Conservation (phyloP, 2,113 vertebrate genomes). For the Thalassarche chlororhynchos region DNA sequence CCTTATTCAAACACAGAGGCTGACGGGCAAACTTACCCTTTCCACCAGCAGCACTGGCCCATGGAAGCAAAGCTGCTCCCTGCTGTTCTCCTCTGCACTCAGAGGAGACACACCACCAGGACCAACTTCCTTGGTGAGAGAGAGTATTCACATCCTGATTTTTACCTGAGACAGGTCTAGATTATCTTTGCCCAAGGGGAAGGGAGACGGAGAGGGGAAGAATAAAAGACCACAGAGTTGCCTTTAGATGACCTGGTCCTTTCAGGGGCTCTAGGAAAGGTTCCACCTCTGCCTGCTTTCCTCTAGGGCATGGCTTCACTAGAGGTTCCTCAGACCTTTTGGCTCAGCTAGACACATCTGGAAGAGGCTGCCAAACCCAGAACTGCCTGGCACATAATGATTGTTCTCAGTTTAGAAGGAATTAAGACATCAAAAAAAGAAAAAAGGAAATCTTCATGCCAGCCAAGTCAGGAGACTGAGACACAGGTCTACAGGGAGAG, state of each 20-base stretch:
- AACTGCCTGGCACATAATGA: not conserved
- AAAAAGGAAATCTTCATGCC: not conserved
- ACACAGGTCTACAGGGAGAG: not conserved
- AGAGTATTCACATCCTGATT: not conserved
- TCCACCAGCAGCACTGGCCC: not conserved
- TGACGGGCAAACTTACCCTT: not conserved
- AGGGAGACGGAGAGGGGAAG: not conserved
- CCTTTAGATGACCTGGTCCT: not conserved
- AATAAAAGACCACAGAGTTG: not conserved
- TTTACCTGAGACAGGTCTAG: not conserved
- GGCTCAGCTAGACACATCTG: not conserved
- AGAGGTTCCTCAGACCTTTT: not conserved
- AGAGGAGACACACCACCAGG: not conserved
- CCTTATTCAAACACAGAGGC: not conserved
- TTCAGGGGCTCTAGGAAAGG: not conserved
- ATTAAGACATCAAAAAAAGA: not conserved
- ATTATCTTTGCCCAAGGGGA: not conserved
- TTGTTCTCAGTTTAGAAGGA: not conserved
- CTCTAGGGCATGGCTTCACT: not conserved
- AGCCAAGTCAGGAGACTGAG: not conserved
- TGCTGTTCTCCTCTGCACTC: not conserved
- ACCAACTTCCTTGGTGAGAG: not conserved
- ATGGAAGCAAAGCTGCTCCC: not conserved
- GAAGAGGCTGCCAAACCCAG: not conserved
- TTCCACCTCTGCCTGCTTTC: not conserved